These are phyloP conservation scores for Rachycentron canadum DNA, from an alignment of 2,797 vertebrate genomes.

Conservation along the genomic window DNA sequence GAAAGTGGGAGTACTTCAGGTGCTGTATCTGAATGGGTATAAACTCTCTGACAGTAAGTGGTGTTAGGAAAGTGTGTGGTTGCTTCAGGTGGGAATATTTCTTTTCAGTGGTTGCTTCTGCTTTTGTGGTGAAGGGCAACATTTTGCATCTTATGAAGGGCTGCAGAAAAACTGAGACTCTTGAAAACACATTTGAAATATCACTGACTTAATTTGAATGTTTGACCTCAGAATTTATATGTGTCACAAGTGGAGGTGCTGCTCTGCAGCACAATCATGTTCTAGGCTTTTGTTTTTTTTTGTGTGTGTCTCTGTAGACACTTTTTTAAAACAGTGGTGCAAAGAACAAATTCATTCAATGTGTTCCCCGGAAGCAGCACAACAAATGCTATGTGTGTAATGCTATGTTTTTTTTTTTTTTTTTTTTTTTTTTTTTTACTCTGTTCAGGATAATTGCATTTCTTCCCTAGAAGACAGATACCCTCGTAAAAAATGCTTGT, in stretches of 20 bases:
- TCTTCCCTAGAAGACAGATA: neutral
- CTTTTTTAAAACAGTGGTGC: conserved; percentile 32
- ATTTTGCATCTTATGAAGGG: no score
- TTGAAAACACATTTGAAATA: no score
- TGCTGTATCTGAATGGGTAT: conserved; percentile 42
- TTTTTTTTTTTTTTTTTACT: neutral
- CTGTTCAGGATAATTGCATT: neutral
- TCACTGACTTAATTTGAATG: neutral
- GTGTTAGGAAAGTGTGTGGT: conserved; percentile 44
- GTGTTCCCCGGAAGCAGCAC: conserved; percentile 12
- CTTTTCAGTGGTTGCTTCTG: conserved; percentile 36
- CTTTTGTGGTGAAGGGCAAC: conserved; percentile 38
- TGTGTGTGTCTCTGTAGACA: neutral
- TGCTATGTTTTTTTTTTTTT: no score
- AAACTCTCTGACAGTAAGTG: conserved; percentile 3
- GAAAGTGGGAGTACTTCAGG: conserved; percentile 61
- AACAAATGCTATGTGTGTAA: no score
- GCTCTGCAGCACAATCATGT: conserved; percentile 6
- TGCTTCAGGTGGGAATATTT: conserved; percentile 10
- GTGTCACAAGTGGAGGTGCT: neutral
- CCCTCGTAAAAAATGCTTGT: neutral
- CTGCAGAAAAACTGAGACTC: neutral
- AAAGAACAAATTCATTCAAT: conserved; percentile 24
- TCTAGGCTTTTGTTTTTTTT: conserved; percentile 13
- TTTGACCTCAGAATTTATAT: no score